Evolutionary conservation across 2,888 invertebrate genomes (phyloP), one percentile per base, ranked within the genome.

Genomic region (Saturnia japonica): DNA sequence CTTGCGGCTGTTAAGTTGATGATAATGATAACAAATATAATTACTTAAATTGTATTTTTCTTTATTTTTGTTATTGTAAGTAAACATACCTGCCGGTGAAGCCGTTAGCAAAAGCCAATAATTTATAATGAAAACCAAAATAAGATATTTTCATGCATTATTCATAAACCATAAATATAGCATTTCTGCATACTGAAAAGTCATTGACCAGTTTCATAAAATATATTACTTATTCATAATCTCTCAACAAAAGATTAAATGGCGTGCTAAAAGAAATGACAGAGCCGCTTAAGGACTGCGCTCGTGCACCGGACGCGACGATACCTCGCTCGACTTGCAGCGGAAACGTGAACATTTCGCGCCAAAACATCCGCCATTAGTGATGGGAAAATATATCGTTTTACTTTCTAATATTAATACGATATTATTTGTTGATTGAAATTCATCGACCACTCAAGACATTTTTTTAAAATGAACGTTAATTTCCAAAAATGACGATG

Each of bases 311-410:
- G 88, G 88, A 87, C 75, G 84, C 79, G 74, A 68, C 78, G 83
- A 86, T 87, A 82, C 82, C 83, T 84, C 82, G 85, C 83, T 79
- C 80, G 80, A 83, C 76, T 79, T 69, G 73, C 76, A 73, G 75
- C 84, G 87, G 87, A 86, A 84, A 80, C 79, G 78, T 74, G 73
- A 78, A 80, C 85, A 80, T 81, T 85, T 85, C 81, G 82, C 85
- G 84, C 82, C 84, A 83, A 85, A 86, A 84, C 85, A 82, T 83
- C 80, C 84, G 82, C 80, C 80, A 64, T 64, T 40, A 64, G 64
- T 64, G 64, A 60, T 81, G 83, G 82, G 87, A 86, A 87, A 85
- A 86, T 82, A 87, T 84, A 81, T 80, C 82, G 83, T 80, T 79
- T 70, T 75, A 74, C 75, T 70, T 71, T 72, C 74, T 81, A 81